phyloP scores from a whole-genome alignment of 2,113 vertebrate species.

The Hemiscyllium ocellatum region DNA sequence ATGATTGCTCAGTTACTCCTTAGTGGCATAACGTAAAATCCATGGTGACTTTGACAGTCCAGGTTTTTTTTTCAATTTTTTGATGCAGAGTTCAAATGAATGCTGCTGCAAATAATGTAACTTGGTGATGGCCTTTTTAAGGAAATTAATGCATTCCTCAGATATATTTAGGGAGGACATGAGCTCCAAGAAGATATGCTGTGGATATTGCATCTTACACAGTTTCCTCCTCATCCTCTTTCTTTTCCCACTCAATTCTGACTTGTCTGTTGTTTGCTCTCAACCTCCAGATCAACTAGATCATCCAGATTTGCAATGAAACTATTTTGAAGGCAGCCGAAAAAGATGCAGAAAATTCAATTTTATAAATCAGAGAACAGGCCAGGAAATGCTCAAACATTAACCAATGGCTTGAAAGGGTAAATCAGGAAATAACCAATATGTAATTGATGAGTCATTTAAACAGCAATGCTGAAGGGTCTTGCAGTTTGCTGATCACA shows the following conservation, averaged over 20 bases:
- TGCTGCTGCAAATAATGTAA: not conserved
- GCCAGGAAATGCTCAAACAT: not conserved
- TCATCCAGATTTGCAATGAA: not conserved
- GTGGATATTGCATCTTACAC: not conserved
- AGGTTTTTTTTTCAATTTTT: not conserved
- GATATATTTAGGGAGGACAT: not conserved
- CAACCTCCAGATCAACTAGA: not conserved
- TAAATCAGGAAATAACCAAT: not conserved
- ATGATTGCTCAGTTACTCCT: no score
- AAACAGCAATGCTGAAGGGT: not conserved
- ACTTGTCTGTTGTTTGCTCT: not conserved
- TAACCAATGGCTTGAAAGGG: not conserved
- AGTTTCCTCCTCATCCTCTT: not conserved
- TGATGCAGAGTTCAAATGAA: not conserved
- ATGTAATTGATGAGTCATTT: not conserved
- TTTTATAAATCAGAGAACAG: not conserved
- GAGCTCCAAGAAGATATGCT: not conserved
- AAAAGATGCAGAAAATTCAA: not conserved
- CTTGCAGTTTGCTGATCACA: not conserved
- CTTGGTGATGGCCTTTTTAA: not conserved
- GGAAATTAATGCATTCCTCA: not conserved
- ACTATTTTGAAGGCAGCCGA: conserved; percentile 4
- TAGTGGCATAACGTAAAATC: not conserved
- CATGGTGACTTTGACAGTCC: not conserved
- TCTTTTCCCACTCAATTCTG: not conserved